Conservation (phyloP, 1,140 invertebrate genomes). For the Tetramorium simillimum region DNA sequence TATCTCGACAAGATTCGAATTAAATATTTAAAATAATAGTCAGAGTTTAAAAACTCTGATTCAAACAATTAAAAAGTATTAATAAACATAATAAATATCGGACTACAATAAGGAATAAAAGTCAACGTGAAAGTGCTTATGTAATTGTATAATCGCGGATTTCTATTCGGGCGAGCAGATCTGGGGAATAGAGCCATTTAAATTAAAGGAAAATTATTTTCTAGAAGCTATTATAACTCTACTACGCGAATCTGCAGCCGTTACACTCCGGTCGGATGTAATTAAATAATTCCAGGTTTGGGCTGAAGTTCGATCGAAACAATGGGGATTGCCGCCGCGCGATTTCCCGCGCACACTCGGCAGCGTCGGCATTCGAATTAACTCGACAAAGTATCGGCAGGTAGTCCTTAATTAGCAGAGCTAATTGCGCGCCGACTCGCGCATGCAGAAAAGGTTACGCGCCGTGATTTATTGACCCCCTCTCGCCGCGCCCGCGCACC, state of each 20-base stretch:
- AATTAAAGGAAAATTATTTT: constrained; percentile 33
- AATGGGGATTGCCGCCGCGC: constrained; percentile 40
- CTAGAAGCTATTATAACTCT: constrained; percentile 6
- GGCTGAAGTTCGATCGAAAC: constrained; percentile 53
- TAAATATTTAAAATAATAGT: neutral
- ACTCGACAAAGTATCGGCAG: constrained; percentile 80
- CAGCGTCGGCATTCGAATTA: constrained; percentile 74
- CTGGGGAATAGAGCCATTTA: neutral
- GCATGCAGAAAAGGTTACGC: constrained; percentile 78
- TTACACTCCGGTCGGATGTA: constrained; percentile 24
- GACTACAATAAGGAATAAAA: neutral
- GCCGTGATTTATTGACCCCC: constrained; percentile 79
- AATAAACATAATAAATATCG: neutral
- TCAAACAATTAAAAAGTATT: neutral
- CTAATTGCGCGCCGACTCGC: constrained; percentile 78
- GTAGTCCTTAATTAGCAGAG: constrained; percentile 80
- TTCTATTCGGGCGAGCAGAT: neutral
- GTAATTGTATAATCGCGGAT: constrained; percentile 7
- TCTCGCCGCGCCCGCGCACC: constrained; percentile 51
- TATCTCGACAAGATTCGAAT: neutral
- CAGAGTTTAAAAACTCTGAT: neutral
- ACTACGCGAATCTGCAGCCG: neutral
- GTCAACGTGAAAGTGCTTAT: neutral
- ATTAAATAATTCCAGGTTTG: constrained; percentile 69
- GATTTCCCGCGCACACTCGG: constrained; percentile 45